A percentile compares a stretch with the other conserved stretches of the same genome.
phyloP scores from a whole-genome alignment of 2,888 invertebrate species.

The Camponotus fellah region DNA sequence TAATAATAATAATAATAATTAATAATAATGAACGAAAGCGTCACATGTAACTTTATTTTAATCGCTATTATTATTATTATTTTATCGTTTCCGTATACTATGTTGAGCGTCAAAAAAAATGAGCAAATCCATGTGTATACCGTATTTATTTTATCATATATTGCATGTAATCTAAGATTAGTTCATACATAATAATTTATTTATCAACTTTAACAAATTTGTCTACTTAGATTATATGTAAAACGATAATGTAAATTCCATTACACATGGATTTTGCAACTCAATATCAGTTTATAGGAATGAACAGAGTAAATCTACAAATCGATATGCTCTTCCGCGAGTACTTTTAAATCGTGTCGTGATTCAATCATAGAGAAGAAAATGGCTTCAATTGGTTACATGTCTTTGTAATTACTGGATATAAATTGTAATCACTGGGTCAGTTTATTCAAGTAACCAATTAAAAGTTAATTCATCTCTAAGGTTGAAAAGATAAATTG shows the following conservation, averaged over 20 bases:
- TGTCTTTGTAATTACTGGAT: not conserved
- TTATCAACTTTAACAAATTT: not conserved
- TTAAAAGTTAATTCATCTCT: constrained; percentile 8
- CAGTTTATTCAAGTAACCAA: constrained; percentile 5
- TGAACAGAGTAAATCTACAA: constrained; percentile 58
- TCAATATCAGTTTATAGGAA: constrained; percentile 54
- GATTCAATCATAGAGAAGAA: constrained; percentile 25
- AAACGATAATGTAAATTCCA: constrained; percentile 35
- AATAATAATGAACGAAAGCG: constrained; percentile 57
- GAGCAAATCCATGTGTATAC: not conserved
- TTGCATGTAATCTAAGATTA: constrained; percentile 15
- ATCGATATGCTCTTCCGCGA: constrained; percentile 56
- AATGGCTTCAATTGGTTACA: constrained; percentile 16
- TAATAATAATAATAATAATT: constrained; percentile 62
- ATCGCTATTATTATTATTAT: constrained; percentile 32
- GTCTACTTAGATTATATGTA: constrained; percentile 3
- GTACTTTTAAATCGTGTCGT: constrained; percentile 22
- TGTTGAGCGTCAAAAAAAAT: constrained; percentile 45
- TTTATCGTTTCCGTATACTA: constrained; percentile 12
- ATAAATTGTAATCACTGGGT: not conserved
- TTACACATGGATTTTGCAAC: constrained; percentile 14
- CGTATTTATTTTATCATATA: constrained; percentile 16
- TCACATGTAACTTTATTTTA: constrained; percentile 8
- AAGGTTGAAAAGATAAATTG: constrained; percentile 16
- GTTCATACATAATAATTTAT: not conserved